Evolutionary conservation across 1,140 invertebrate genomes (phyloP).

Genomic region (Lanistes nyassanus): DNA sequence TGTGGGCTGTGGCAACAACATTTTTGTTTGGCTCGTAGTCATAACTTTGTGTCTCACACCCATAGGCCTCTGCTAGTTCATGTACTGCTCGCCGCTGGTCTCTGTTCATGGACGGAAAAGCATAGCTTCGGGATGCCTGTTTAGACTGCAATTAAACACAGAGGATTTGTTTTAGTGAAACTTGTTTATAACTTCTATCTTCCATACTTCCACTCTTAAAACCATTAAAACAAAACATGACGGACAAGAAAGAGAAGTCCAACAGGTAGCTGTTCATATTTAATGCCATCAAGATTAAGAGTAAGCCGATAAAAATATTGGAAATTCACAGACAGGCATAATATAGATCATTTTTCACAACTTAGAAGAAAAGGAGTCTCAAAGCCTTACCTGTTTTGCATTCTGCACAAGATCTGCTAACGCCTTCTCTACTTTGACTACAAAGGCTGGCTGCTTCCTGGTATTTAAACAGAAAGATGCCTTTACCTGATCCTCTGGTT

Average conservation of each 20-base stretch:
- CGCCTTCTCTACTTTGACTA: conserved; percentile 85
- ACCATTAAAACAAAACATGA: neutral
- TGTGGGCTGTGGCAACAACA: conserved; percentile 90
- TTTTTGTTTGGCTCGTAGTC: conserved; percentile 95
- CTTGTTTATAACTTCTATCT: neutral
- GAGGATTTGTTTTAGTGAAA: neutral
- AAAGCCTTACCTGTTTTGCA: conserved; percentile 79
- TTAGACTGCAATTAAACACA: conserved; percentile 72
- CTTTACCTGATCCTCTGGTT: neutral
- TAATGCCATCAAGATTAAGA: neutral
- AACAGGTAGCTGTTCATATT: neutral
- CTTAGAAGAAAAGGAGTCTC: neutral
- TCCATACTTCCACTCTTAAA: neutral
- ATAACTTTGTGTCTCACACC: conserved; percentile 90
- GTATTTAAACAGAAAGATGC: conserved; percentile 26
- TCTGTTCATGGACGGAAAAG: conserved; percentile 92
- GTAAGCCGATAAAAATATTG: neutral
- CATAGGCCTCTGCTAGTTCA: conserved; percentile 94
- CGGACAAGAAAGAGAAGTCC: neutral
- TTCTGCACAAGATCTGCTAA: conserved; percentile 86
- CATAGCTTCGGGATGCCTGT: conserved; percentile 85
- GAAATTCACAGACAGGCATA: neutral
- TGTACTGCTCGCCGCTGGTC: conserved; percentile 91
- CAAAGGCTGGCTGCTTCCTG: conserved; percentile 78
- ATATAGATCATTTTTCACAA: neutral